Base-by-base conservation (phyloP, 2,797 vertebrate genomes). In the Antrozous pallidus region DNA sequence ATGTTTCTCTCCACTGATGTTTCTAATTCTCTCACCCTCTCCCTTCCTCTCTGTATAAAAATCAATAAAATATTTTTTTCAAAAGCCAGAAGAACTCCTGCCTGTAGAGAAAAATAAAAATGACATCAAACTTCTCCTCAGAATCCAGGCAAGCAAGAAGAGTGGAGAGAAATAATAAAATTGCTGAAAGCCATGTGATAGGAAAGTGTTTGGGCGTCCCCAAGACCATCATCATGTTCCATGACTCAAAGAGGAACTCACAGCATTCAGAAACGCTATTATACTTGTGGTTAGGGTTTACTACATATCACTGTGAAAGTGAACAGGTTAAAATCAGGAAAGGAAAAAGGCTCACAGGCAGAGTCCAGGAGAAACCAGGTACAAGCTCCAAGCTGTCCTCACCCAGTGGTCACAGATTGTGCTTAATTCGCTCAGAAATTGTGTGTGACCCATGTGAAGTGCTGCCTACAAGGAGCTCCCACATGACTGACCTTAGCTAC, bases 281-380 rank as follows among this genome's bases (percentile, higher is more conserved):
- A 83, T 42, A 36, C 17, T 85, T 26, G 16, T 26, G 45, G 20
- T 47, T 74, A 85, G 42, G 31, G 31, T 36, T 78, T 63, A 61
- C 78, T 42, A 69, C 8, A 45, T 63, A 42, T 85, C 36, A 81
- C 6, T 51, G 45, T 36, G 18, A 45, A 67, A 45, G 31, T 33
- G 51, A 22, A 38, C 12, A 82, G 77, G 63, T 71, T 77, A 75
- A 95, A 61, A 90, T 93, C 42, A 90, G n/a, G 45, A 86, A 77
- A 70, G 70, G 47, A 84, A 75, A 70, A 56, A 58, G 11, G 14
- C 8, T 67, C 16, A 38, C 17, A n/a, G 11, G 26, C 31, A 54
- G n/a, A 87, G 58, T 67, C n/a, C 75, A 58, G 49, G 69, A 49
- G 47, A 74, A 92, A 74, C 56, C 20, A 42, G 45, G 42, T n/a